Percentiles rank a stretch among this genome's conserved stretches.
Evolutionary conservation across 1,140 invertebrate genomes (phyloP).

Genomic region (Triops longicaudatus): DNA sequence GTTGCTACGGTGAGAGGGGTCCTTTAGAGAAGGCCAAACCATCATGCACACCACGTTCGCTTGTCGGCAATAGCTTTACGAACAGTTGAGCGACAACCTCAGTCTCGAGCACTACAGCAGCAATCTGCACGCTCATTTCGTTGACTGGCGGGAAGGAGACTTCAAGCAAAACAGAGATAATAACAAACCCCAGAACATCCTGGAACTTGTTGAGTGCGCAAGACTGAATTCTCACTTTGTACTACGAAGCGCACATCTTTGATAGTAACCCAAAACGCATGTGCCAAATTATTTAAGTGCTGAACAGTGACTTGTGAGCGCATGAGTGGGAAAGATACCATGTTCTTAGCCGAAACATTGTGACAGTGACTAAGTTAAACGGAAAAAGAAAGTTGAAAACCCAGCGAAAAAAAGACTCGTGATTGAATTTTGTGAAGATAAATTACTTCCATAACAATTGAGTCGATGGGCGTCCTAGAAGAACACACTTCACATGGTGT

Average conservation of each 20-base stretch:
- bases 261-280: background rate
- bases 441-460: background rate
- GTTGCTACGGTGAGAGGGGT: background rate
- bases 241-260: background rate
- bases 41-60: background rate
- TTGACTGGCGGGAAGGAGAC: background rate
- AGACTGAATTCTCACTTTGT: background rate
- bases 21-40: background rate
- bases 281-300: background rate
- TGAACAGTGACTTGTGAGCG: background rate
- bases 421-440: background rate
- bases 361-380: background rate
- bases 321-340: background rate
- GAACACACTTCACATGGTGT: background rate
- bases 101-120: background rate
- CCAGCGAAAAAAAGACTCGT: background rate
- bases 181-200: background rate
- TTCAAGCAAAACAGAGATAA: too few species aligned
- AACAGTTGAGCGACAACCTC: constrained; percentile 11
- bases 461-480: background rate
- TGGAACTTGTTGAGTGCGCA: background rate
- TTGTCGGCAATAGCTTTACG: background rate
- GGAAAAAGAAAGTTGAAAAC: background rate
- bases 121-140: background rate
- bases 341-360: background rate